phyloP scores from a whole-genome alignment of 2,888 invertebrate species.

The Malachius bipustulatus region DNA sequence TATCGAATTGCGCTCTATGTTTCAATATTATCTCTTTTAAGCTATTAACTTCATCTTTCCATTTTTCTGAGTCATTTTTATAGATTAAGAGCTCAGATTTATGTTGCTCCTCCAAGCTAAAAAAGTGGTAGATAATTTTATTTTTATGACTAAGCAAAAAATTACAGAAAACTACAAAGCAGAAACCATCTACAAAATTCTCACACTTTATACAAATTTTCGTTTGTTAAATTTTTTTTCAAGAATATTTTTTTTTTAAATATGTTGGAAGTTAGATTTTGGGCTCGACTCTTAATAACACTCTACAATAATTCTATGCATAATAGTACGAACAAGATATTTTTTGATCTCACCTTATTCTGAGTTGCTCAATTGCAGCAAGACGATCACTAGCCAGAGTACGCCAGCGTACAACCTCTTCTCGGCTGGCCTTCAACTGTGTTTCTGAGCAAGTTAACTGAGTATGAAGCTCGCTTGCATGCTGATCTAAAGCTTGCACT shows the following conservation, averaged over 20 bases:
- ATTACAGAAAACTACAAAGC: no score
- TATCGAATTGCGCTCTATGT: constrained; percentile 33
- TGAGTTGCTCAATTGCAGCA: constrained; percentile 46
- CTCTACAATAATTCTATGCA: no score
- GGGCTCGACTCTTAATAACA: neutral
- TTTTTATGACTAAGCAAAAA: no score
- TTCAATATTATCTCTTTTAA: constrained; percentile 36
- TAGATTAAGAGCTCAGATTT: constrained; percentile 50
- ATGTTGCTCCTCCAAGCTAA: constrained; percentile 49
- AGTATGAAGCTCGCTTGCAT: constrained; percentile 41
- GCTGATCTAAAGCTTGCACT: constrained; percentile 44
- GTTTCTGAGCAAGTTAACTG: constrained; percentile 40
- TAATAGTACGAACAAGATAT: no score
- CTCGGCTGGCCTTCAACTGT: constrained; percentile 40
- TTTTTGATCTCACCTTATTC: constrained; percentile 27
- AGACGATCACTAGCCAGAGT: constrained; percentile 53
- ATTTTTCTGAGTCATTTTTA: constrained; percentile 51
- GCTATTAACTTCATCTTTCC: constrained; percentile 42
- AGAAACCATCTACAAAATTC: no score
- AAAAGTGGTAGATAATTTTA: constrained; percentile 13
- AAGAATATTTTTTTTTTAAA: neutral
- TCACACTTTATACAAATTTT: neutral
- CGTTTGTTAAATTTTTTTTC: neutral
- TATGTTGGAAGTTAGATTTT: neutral
- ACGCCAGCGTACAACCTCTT: constrained; percentile 53